Conservation (phyloP, 2,113 vertebrate genomes). For the Zootoca vivipara region DNA sequence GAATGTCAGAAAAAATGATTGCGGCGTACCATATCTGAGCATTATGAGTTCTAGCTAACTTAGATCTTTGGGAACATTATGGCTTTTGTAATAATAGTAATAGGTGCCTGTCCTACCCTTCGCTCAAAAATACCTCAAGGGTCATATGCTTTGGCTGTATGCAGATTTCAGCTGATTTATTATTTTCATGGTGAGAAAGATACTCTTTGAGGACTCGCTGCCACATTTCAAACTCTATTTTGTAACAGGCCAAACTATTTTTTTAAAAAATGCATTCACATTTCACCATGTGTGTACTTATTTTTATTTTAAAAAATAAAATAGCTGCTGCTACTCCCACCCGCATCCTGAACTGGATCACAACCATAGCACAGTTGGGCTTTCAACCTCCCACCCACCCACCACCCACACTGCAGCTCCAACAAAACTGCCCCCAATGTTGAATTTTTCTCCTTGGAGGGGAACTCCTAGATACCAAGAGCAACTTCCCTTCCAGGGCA, state of each 20-base stretch:
- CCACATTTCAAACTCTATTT: not conserved
- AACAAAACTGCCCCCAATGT: not conserved
- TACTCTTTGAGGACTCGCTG: no score
- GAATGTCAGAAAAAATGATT: not conserved
- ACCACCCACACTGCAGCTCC: not conserved
- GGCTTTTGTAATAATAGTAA: not conserved
- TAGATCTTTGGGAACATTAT: not conserved
- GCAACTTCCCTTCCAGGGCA: not conserved
- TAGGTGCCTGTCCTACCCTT: not conserved
- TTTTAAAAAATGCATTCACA: no score
- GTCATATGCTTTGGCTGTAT: not conserved
- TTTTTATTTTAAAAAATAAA: no score
- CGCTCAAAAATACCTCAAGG: not conserved
- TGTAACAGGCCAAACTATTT: not conserved
- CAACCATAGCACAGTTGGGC: not conserved
- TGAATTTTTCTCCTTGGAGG: not conserved
- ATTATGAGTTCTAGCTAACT: not conserved
- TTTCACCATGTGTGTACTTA: no score
- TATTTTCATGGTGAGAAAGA: not conserved
- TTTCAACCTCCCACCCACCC: not conserved
- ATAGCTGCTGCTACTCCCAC: no score
- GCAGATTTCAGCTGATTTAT: not conserved
- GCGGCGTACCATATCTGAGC: not conserved
- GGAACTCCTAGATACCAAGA: not conserved
- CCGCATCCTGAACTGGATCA: not conserved